A percentile compares a stretch with the other conserved stretches of the same genome.
These are phyloP conservation scores for Tachycineta bicolor DNA, from an alignment of 2,113 vertebrate genomes.

Conservation along the genomic window DNA sequence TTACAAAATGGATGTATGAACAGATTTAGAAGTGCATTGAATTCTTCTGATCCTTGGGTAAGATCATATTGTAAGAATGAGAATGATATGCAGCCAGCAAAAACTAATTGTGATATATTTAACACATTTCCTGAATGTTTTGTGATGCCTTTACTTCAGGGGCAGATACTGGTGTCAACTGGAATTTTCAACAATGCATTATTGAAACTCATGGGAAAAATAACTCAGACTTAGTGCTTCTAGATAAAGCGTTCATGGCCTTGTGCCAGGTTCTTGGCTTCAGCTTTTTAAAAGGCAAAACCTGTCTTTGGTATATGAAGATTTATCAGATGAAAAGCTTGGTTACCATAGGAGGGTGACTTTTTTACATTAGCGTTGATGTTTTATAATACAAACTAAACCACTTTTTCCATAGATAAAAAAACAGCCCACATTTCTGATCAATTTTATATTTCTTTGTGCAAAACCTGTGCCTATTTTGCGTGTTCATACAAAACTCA, in stretches of 20 bases:
- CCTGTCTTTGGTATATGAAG: background rate
- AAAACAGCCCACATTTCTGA: background rate
- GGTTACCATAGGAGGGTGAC: background rate
- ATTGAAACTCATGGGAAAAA: background rate
- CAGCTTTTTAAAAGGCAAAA: background rate
- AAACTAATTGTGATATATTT: background rate
- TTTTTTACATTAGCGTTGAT: background rate
- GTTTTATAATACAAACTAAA: background rate
- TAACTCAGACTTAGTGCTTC: background rate
- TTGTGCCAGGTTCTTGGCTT: background rate
- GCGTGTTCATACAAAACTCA: background rate
- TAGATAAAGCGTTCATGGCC: background rate
- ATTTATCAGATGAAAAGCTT: background rate
- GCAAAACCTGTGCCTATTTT: background rate
- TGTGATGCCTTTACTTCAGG: constrained; percentile 9
- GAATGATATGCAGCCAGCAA: background rate
- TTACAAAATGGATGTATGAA: constrained; percentile 94
- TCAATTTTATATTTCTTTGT: background rate
- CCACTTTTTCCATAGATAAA: background rate
- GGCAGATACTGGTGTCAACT: background rate
- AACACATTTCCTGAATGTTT: background rate
- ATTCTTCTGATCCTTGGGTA: constrained; percentile 93
- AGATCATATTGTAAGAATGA: constrained; percentile 16
- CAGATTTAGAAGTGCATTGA: constrained; percentile 88
- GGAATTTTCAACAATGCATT: background rate